These are phyloP conservation scores for Prinia subflava DNA, from an alignment of 2,113 vertebrate genomes.

Conservation along the genomic window DNA sequence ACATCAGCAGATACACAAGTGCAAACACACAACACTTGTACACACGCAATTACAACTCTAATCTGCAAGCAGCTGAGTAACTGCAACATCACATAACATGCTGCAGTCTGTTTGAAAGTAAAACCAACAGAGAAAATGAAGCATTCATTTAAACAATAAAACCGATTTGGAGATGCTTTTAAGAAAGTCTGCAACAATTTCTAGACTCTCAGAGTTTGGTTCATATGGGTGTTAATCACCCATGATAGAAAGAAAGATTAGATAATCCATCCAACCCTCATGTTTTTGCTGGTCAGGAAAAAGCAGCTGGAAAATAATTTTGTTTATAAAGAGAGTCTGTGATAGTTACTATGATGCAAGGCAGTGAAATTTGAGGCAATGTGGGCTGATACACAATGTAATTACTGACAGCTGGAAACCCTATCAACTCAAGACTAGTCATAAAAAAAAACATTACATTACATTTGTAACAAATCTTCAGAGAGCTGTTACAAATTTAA, in stretches of 20 bases:
- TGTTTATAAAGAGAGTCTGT: neutral
- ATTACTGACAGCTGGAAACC: neutral
- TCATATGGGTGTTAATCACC: neutral
- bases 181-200: neutral
- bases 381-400: neutral
- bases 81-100: neutral
- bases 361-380: neutral
- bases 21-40: neutral
- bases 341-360: neutral
- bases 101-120: neutral
- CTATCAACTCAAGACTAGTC: neutral
- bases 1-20: neutral
- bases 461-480: neutral
- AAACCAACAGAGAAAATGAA: neutral
- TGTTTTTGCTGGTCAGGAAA: neutral
- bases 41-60: neutral
- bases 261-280: neutral
- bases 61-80: neutral
- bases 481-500: neutral
- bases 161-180: neutral
- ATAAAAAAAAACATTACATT: neutral
- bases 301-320: neutral
- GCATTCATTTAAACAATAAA: neutral
- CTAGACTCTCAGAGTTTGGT: neutral
- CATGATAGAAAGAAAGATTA: neutral